A percentile compares a stretch with the other conserved stretches of the same genome.
Evolutionary conservation across 2,888 invertebrate species (phyloP).

Genomic region (Ryuthela nishihirai): DNA sequence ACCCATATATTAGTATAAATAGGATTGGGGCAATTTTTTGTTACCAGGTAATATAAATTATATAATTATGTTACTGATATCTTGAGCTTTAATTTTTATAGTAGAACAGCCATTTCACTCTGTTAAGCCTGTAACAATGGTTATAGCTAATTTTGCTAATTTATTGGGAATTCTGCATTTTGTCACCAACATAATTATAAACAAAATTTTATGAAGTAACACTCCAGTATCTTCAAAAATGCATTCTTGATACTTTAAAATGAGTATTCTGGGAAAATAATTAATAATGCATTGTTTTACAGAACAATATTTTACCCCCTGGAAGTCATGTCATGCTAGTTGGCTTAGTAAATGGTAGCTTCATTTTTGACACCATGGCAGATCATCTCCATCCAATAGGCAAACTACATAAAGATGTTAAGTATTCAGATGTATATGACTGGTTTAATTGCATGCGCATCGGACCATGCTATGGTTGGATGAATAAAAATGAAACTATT

Average conservation of each 20-base stretch:
- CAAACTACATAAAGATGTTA: conserved; percentile 51
- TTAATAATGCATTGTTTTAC: conserved; percentile 12
- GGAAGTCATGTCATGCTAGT: conserved; percentile 54
- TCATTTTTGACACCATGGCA: conserved; percentile 52
- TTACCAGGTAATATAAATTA: no score
- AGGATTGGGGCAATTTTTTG: no score
- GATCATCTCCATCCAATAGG: conserved; percentile 54
- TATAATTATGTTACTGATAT: no score
- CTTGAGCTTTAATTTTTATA: no score
- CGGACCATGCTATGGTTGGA: conserved; percentile 55
- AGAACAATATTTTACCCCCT: conserved; percentile 51
- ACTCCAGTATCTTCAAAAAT: neutral
- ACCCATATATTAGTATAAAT: no score
- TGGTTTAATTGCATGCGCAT: conserved; percentile 56
- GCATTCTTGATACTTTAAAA: no score
- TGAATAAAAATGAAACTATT: conserved; percentile 53
- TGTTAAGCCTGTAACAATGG: no score
- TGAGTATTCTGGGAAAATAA: no score
- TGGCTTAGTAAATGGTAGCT: conserved; percentile 54
- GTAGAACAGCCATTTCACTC: no score
- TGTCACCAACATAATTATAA: neutral
- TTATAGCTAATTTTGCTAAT: no score
- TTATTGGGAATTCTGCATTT: conserved; percentile 24
- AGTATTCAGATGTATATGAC: conserved; percentile 53
- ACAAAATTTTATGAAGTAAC: neutral